Conservation (phyloP, 1,140 invertebrate species). For the Microplitis mediator region DNA sequence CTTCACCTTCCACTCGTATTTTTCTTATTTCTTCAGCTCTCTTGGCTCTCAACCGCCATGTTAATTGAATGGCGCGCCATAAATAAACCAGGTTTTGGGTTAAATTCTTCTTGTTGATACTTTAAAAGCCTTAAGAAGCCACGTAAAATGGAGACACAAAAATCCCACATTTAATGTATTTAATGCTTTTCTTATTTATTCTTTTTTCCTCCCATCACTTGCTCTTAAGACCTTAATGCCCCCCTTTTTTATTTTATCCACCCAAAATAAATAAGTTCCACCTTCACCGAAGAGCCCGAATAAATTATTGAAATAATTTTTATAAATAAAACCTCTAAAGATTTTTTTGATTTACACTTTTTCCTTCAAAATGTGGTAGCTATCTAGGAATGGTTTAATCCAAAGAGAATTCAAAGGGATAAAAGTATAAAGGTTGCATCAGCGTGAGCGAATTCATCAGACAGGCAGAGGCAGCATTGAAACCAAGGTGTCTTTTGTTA, state of each 20-base stretch:
- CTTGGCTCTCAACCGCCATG: slow-evolving; percentile 9
- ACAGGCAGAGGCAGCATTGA: neutral
- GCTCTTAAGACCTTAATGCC: neutral
- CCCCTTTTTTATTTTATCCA: too few species aligned
- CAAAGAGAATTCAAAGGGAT: too few species aligned
- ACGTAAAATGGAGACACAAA: neutral
- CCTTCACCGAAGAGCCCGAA: too few species aligned
- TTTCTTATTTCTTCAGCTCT: neutral
- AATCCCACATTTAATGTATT: neutral
- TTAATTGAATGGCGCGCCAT: slow-evolving; percentile 34
- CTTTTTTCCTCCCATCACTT: neutral
- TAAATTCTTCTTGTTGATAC: slow-evolving; percentile 26
- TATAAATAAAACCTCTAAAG: too few species aligned
- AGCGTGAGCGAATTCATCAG: too few species aligned
- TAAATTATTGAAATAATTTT: too few species aligned
- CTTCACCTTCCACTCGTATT: neutral
- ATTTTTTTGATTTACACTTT: too few species aligned
- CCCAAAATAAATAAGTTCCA: too few species aligned
- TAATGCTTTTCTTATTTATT: neutral
- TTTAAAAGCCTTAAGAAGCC: neutral
- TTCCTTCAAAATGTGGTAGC: too few species aligned
- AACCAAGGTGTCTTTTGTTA: slow-evolving; percentile 5
- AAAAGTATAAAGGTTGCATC: too few species aligned
- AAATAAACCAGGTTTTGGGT: slow-evolving; percentile 31
- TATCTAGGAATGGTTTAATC: too few species aligned